Conservation (phyloP, 2,888 invertebrate genomes). For the Papilio gigon region DNA sequence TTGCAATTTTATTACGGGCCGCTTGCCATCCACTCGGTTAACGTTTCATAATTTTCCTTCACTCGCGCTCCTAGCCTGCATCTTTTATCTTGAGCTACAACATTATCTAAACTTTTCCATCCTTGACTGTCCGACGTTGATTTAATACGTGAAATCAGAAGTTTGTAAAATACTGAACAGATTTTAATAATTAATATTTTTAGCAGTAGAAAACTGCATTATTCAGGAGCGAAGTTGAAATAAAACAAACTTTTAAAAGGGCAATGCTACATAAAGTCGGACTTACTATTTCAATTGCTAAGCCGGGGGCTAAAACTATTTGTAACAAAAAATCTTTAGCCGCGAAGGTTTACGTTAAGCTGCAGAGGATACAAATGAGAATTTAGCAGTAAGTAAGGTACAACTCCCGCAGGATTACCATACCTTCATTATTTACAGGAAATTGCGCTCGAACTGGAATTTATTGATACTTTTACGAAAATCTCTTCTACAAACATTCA, state of each 20-base stretch:
- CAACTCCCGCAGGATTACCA: slow-evolving; percentile 37
- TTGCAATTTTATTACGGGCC: slow-evolving; percentile 14
- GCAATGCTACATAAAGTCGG: neutral
- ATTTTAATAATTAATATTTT: neutral
- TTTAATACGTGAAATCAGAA: too few relatives aligned
- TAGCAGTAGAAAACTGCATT: neutral
- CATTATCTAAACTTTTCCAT: too few relatives aligned
- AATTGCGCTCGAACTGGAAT: slow-evolving; percentile 37
- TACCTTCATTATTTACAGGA: slow-evolving; percentile 41
- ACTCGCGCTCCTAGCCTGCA: neutral
- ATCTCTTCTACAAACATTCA: slow-evolving; percentile 16
- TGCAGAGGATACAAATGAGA: slow-evolving; percentile 35
- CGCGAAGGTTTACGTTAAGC: slow-evolving; percentile 8
- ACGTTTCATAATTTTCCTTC: neutral
- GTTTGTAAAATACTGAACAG: neutral
- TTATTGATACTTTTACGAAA: slow-evolving; percentile 25
- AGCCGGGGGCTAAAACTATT: slow-evolving; percentile 5
- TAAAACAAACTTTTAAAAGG: slow-evolving; percentile 2
- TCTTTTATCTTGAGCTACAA: too few relatives aligned
- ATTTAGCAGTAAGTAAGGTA: slow-evolving; percentile 37
- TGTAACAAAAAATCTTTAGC: slow-evolving; percentile 19
- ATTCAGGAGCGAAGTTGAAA: neutral
- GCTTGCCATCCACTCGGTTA: slow-evolving; percentile 1
- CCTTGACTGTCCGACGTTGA: too few relatives aligned
- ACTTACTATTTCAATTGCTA: slow-evolving; percentile 16